Conservation (phyloP, 2,113 vertebrate species). For the Prolemur simus region DNA sequence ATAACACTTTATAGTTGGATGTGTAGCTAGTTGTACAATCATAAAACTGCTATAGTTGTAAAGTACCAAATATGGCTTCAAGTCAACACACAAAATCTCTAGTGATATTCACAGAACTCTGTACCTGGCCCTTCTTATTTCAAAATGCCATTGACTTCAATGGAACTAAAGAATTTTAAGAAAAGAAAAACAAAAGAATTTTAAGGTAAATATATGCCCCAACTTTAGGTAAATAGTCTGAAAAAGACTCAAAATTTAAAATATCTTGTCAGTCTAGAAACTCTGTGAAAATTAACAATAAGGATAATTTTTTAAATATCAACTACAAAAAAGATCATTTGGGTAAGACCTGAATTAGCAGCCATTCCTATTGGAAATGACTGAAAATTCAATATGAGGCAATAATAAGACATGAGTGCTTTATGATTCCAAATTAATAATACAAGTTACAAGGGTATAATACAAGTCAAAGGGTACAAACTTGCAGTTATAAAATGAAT, state of each 20-base stretch:
- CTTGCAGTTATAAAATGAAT: background rate
- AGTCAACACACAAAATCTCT: background rate
- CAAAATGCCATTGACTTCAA: background rate
- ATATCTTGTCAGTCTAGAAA: background rate
- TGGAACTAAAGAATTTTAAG: background rate
- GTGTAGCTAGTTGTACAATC: background rate
- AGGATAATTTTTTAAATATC: background rate
- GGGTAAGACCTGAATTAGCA: background rate
- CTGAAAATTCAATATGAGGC: slow-evolving; percentile 14
- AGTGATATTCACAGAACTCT: background rate
- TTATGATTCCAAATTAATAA: slow-evolving; percentile 28
- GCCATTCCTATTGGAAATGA: background rate
- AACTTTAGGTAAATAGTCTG: background rate
- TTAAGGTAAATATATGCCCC: background rate
- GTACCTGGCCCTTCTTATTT: slow-evolving; percentile 12
- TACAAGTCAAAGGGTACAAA: background rate
- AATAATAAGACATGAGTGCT: background rate
- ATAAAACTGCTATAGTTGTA: background rate
- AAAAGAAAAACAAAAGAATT: background rate
- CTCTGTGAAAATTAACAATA: slow-evolving; percentile 12
- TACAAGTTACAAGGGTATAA: background rate
- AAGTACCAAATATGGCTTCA: background rate
- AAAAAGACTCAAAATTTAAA: background rate
- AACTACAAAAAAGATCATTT: background rate
- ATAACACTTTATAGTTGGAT: background rate